Evolutionary conservation across 2,113 vertebrate genomes (phyloP).

Genomic region (Notothenia coriiceps): DNA sequence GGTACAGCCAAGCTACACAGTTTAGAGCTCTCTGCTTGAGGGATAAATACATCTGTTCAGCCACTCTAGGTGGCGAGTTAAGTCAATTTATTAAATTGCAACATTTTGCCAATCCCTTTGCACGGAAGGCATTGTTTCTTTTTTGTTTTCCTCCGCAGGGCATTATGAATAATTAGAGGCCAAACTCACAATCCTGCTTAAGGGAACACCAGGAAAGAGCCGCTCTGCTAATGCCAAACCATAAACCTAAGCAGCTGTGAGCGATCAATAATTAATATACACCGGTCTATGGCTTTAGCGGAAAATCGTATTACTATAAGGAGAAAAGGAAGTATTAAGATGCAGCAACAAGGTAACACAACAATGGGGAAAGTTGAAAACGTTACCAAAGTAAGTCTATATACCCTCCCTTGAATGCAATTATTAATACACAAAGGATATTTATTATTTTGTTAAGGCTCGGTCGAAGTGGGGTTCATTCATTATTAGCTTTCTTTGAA

Average conservation of each 20-base stretch:
- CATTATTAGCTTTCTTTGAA: neutral
- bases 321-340: neutral
- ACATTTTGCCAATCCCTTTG: conserved; percentile 26
- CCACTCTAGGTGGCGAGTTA: conserved; percentile 46
- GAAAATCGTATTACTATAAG: neutral
- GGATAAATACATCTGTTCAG: conserved; percentile 25
- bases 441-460: too few species aligned
- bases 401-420: neutral
- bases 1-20: conserved; percentile 58
- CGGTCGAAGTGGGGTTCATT: too few species aligned
- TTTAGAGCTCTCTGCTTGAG: conserved; percentile 47
- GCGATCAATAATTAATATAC: conserved; percentile 74
- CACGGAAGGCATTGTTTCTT: conserved; percentile 52
- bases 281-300: conserved; percentile 6
- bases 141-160: conserved; percentile 24
- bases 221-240: conserved; percentile 52
- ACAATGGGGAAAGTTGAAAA: neutral
- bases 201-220: conserved; percentile 54
- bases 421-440: neutral
- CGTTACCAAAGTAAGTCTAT: neutral
- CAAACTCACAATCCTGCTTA: conserved; percentile 68
- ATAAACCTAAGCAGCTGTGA: conserved; percentile 75
- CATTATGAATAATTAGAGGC: conserved; percentile 60
- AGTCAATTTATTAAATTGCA: conserved; percentile 87
- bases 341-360: too few species aligned